These are phyloP conservation scores for Trachops cirrhosus DNA, from an alignment of 2,797 vertebrate genomes.

Conservation along the genomic window DNA sequence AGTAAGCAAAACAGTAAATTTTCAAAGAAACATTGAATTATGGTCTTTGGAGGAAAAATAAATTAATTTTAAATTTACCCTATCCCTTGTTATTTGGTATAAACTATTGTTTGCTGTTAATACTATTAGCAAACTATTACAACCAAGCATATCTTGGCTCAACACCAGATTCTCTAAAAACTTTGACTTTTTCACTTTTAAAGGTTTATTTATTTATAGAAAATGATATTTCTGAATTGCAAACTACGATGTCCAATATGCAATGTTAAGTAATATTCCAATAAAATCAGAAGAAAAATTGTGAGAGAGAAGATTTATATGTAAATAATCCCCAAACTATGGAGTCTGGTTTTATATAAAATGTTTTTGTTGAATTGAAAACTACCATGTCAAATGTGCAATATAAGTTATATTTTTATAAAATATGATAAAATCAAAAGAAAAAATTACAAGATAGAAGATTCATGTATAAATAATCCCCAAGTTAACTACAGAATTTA, in stretches of 20 bases:
- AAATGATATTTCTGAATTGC: background rate
- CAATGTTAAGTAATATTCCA: background rate
- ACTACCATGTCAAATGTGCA: background rate
- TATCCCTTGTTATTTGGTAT: background rate
- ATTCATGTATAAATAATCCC: background rate
- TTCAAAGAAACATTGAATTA: background rate
- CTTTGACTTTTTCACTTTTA: background rate
- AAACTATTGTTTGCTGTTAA: background rate
- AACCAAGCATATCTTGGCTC: background rate
- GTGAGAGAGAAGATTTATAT: background rate
- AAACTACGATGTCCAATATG: background rate
- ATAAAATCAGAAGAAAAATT: background rate
- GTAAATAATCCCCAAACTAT: background rate
- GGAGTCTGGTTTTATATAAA: background rate
- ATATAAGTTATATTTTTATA: background rate
- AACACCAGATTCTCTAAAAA: background rate
- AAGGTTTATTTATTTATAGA: background rate
- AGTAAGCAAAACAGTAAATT: background rate
- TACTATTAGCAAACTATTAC: background rate
- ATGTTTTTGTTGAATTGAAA: background rate
- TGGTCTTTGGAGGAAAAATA: background rate
- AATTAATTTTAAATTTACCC: conserved; percentile 27
- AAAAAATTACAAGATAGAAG: background rate
- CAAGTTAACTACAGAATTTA: background rate
- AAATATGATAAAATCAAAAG: background rate